These are phyloP conservation scores for Anarsia innoxiella DNA, from an alignment of 2,888 invertebrate genomes.

Conservation along the genomic window DNA sequence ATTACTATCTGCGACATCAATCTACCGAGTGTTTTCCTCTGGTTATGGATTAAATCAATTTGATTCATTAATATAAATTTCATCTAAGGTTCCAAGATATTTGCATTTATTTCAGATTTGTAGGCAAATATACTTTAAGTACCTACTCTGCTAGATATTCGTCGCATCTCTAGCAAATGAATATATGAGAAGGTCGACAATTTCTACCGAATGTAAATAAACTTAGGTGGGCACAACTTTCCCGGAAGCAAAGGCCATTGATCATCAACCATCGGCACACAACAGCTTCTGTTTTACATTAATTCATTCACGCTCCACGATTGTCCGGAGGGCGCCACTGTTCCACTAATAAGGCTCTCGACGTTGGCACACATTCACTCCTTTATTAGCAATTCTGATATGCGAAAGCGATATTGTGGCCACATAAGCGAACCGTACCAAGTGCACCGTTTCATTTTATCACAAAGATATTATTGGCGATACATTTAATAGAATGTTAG, in stretches of 20 bases:
- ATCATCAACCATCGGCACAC: constrained; percentile 24
- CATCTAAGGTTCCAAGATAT: too few relatives aligned
- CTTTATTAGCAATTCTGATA: constrained; percentile 71
- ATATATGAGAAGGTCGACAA: too few relatives aligned
- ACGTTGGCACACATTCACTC: constrained; percentile 52
- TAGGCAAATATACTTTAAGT: too few relatives aligned
- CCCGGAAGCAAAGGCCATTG: constrained; percentile 11
- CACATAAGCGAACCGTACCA: constrained; percentile 53
- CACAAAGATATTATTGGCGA: constrained; percentile 45
- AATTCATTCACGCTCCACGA: constrained; percentile 23
- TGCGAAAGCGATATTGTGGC: constrained; percentile 60
- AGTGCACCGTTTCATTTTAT: constrained; percentile 59
- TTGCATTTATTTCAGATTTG: too few relatives aligned
- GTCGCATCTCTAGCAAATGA: too few relatives aligned
- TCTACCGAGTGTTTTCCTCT: too few relatives aligned
- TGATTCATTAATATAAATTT: too few relatives aligned
- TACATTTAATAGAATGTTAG: constrained; percentile 58
- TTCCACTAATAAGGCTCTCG: constrained; percentile 18
- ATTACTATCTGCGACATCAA: too few relatives aligned
- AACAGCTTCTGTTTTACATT: too few relatives aligned
- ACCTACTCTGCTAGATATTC: too few relatives aligned
- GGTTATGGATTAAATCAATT: too few relatives aligned
- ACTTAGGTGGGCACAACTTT: constrained; percentile 14
- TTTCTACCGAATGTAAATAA: too few relatives aligned
- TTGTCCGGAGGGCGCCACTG: constrained; percentile 44